A percentile compares a stretch with the other conserved stretches of the same genome.
These are phyloP conservation scores for Marasmarcha lunaedactyla DNA, from an alignment of 2,888 invertebrate genomes.

Conservation along the genomic window DNA sequence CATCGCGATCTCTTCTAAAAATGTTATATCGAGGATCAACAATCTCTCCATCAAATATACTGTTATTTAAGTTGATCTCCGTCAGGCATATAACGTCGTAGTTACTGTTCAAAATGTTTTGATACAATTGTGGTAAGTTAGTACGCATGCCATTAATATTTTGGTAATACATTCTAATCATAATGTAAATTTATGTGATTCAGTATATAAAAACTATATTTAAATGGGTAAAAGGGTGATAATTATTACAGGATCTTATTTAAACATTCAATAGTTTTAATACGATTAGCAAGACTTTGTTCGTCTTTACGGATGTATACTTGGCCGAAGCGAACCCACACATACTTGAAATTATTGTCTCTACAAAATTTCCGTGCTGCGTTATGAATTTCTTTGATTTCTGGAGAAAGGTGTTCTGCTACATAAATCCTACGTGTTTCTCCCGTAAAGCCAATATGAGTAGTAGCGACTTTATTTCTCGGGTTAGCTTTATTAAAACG, in stretches of 20 bases:
- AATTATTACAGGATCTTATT: neutral
- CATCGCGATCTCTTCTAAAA: too few relatives aligned
- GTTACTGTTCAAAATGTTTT: too few relatives aligned
- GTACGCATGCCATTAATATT: too few relatives aligned
- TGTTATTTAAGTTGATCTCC: too few relatives aligned
- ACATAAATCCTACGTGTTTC: neutral
- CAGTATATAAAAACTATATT: neutral
- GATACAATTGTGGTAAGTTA: too few relatives aligned
- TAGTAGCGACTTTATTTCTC: neutral
- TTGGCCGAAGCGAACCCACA: constrained; percentile 3
- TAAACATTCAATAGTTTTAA: constrained; percentile 3
- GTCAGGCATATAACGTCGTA: too few relatives aligned
- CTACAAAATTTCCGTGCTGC: constrained; percentile 1
- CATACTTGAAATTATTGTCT: neutral
- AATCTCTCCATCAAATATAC: too few relatives aligned
- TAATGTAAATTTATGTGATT: constrained; percentile 1
- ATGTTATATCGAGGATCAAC: too few relatives aligned
- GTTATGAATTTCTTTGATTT: neutral
- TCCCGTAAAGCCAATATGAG: neutral
- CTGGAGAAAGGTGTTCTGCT: constrained; percentile 2
- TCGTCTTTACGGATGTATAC: constrained; percentile 3
- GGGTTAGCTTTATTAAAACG: constrained; percentile 3
- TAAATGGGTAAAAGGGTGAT: neutral
- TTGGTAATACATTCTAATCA: constrained; percentile 1
- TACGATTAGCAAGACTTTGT: neutral